Base-by-base conservation (phyloP, 2,797 vertebrate genomes). In the Crenuchus spilurus region DNA sequence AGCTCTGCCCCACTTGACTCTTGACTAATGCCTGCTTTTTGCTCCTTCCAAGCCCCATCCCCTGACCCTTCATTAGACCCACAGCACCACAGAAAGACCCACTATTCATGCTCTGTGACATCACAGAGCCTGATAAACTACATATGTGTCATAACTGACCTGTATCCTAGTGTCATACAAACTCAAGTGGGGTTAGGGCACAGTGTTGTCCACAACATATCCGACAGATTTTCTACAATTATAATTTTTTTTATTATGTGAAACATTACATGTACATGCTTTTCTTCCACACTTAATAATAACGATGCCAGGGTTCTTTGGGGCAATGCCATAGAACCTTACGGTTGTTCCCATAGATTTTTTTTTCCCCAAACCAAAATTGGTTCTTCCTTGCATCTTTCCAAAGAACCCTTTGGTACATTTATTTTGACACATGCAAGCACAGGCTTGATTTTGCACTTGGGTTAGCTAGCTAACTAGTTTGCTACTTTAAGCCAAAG, bases 11-110 rank as follows among this genome's bases (percentile, higher is more conserved):
- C 52, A 55, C 52, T 55, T 55, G 52, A 74, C 73, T 61, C 57
- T 68, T 58, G 77, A 88, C 87, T 90, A 90, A 88, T 85, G 77
- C 75, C 81, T 82, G 78, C 66, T 84, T 90, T 88, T 80, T 85
- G 75, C 60, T 80, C 82, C 87, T 84, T 46, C 69, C 69, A 64
- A 69, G 44, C 74, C 51, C 33, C 51, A 60, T 30, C 39, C 72
- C 48, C 64, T 24, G 41, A 61, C 64, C 69, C 57, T 49, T 61
- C 70, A 49, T 57, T 64, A 42, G 42, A 63, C 65, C 77, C 84
- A 87, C 90, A 91, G 90, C 88, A 90, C 88, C 87, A 91, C 90
- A 98, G 96, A 93, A 92, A 88, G 92, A 92, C 92, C 92, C 92
- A 92, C 92, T 92, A 93, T 92, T 82, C 80, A 73, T 76, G 68